Conservation (phyloP, 2,113 vertebrate genomes). For the Apus apus region DNA sequence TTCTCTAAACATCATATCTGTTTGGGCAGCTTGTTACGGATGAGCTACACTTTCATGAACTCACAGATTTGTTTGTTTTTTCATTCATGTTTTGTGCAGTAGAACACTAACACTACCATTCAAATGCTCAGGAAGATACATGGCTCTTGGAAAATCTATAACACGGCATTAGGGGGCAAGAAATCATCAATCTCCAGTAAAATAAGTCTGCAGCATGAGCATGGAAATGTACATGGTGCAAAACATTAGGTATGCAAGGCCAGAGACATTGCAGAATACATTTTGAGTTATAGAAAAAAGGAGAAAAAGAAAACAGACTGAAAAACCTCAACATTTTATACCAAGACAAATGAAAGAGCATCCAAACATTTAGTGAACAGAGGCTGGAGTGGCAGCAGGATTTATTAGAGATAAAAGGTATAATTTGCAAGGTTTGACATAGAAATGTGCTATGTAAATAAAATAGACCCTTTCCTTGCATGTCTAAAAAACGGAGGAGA, state of each 20-base stretch:
- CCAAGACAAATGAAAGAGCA: background rate
- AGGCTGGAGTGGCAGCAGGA: background rate
- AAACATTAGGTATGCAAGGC: background rate
- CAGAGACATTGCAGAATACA: background rate
- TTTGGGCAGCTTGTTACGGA: background rate
- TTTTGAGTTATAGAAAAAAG: background rate
- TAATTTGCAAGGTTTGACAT: background rate
- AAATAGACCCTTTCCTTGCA: background rate
- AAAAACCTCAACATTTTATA: background rate
- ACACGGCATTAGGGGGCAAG: background rate
- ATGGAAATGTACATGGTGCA: background rate
- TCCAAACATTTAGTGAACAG: background rate
- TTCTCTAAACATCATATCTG: background rate
- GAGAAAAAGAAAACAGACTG: background rate
- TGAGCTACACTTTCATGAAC: background rate
- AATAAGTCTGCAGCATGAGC: background rate
- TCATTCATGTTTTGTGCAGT: background rate
- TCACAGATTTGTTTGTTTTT: background rate
- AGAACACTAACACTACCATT: background rate
- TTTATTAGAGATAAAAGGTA: background rate
- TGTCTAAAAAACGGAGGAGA: background rate
- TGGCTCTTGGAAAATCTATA: background rate
- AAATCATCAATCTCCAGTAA: background rate
- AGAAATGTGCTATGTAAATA: background rate
- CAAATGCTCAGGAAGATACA: background rate